These are phyloP conservation scores for Murina feae DNA, from an alignment of 2,113 vertebrate genomes.

Conservation along the genomic window DNA sequence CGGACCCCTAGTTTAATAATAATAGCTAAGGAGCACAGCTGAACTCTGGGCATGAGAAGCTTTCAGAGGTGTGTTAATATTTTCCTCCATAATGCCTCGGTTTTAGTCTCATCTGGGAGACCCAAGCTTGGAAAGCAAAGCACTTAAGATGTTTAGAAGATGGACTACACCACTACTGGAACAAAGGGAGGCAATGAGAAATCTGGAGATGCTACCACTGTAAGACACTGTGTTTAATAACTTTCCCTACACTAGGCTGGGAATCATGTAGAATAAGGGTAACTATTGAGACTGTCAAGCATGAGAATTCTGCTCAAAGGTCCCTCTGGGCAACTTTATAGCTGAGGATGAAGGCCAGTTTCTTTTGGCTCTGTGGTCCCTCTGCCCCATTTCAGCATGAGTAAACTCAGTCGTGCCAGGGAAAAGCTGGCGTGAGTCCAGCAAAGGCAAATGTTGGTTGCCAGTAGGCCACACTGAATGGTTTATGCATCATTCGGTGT, in stretches of 20 bases:
- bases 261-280: background rate
- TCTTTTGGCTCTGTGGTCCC: background rate
- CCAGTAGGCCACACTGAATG: background rate
- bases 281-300: background rate
- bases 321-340: background rate
- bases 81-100: background rate
- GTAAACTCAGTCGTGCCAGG: background rate
- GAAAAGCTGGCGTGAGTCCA: conserved; percentile 12
- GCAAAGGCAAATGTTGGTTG: background rate
- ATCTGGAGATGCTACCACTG: background rate
- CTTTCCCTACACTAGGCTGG: background rate
- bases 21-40: background rate
- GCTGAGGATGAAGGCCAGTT: background rate
- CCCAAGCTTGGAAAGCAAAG: background rate
- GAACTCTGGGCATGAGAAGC: background rate
- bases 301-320: background rate
- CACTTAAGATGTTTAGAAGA: background rate
- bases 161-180: too few species aligned
- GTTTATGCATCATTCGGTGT: background rate
- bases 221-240: conserved; percentile 28
- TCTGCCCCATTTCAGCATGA: background rate
- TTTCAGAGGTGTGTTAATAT: background rate
- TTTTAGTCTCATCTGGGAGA: background rate
- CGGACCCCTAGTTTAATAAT: too few species aligned
- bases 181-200: background rate